Evolutionary conservation across 2,113 vertebrate species (phyloP).

Genomic region (Aptenodytes patagonicus): DNA sequence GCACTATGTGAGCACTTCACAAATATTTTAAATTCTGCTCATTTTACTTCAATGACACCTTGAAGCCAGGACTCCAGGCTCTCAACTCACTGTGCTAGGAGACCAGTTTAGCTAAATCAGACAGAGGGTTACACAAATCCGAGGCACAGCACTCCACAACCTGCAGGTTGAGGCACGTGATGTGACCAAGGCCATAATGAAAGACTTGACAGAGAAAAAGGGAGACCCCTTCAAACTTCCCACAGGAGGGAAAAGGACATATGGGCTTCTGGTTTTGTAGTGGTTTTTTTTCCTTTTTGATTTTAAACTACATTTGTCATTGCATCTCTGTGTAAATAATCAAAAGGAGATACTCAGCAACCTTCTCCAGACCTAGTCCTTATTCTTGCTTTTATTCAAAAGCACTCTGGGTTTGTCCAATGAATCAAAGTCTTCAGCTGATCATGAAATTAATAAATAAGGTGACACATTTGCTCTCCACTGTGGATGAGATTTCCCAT

Average conservation of each 20-base stretch:
- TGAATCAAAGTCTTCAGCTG: conserved; percentile 6
- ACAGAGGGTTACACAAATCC: not conserved
- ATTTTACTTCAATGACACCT: not conserved
- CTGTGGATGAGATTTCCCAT: conserved; percentile 66
- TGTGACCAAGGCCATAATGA: not conserved
- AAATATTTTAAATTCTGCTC: not conserved
- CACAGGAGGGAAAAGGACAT: not conserved
- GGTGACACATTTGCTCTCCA: conserved; percentile 51
- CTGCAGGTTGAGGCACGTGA: not conserved
- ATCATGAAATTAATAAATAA: conserved; percentile 61
- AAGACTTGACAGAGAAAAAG: not conserved
- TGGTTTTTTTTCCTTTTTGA: not conserved
- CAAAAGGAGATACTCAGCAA: not conserved
- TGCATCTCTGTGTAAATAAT: not conserved
- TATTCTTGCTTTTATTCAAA: not conserved
- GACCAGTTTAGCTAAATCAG: not conserved
- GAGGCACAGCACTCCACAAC: not conserved
- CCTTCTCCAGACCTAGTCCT: not conserved
- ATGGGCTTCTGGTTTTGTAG: not conserved
- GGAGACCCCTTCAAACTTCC: not conserved
- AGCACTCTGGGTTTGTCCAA: not conserved
- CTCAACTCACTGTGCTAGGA: not conserved
- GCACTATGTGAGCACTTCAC: not conserved
- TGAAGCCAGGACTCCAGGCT: not conserved
- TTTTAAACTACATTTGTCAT: not conserved